Base-by-base conservation (phyloP, 1,140 invertebrate species). In the Apis mellifera region DNA sequence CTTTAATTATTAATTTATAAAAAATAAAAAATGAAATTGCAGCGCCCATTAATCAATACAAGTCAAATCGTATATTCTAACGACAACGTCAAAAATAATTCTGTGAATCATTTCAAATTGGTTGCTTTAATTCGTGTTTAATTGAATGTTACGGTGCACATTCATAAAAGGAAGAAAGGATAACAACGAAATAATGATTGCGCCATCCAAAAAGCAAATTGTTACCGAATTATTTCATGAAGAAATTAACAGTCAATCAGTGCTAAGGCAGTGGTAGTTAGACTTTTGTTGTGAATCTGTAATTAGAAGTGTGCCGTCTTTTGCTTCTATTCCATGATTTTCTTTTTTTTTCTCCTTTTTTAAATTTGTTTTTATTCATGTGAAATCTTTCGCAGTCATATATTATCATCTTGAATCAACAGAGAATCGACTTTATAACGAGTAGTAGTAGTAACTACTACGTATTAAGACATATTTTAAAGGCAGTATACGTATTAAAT, bases 381-480 rank as follows among this genome's bases (percentile, higher is more conserved):
- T 90, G 90, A 92, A 91, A 91, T 89, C 87, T 85, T 89, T 88
- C 84, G 87, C 92, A 92, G 92, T 84, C 91, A 89, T 86, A 92
- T 91, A 93, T 93, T 93, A 93, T 92, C 92, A 89, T 90, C 91
- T 93, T 92, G 91, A 93, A 93, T 92, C 92, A 93, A 93, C 92
- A 93, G 91, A 92, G 90, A 70, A n/a, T 90, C 91, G 89, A 87
- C 89, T 84, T 85, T 89, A 84, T 84, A 85, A 84, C 84, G 87
- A 83, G 80, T 73, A 70, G 52, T 50, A 26, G 50, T 42, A 42
- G 32, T 42, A 42, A 42, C 32, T 42, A 42, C 32, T 42, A 42
- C 32, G 4, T 42, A 42, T 7, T 42, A 42, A 42, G 54, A 54
- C n/a, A n/a, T 42, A 48, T 19, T 62, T 74, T 5, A 75, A 64